Conservation (phyloP, 2,113 vertebrate genomes). For the Nycticorax nycticorax region DNA sequence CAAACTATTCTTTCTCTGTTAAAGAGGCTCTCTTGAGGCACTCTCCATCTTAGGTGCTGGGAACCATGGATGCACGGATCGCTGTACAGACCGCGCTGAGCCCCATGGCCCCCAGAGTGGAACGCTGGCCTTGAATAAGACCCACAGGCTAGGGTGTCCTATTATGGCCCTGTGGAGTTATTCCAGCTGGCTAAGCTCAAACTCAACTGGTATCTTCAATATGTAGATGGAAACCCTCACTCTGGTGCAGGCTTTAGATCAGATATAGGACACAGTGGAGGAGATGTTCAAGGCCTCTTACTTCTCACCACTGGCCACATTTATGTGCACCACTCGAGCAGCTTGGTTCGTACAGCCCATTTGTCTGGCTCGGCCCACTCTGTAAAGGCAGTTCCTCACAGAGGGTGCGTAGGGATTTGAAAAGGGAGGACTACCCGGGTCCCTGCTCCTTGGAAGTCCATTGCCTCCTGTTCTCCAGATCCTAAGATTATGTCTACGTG, state of each 20-base stretch:
- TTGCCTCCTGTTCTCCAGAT: neutral
- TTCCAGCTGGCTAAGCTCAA: neutral
- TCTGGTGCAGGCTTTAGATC: neutral
- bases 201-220: neutral
- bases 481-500: neutral
- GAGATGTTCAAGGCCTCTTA: neutral
- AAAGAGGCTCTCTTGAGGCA: neutral
- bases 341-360: neutral
- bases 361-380: neutral
- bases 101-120: neutral
- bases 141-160: neutral
- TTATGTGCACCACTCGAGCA: fast-evolving
- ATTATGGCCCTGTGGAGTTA: neutral
- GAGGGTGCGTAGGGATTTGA: neutral
- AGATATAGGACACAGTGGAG: neutral
- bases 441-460: neutral
- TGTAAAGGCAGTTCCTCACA: neutral
- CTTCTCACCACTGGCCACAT: neutral
- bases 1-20: neutral
- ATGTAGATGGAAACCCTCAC: neutral
- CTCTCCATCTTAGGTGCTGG: neutral
- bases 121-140: neutral
- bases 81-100: neutral
- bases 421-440: fast-evolving
- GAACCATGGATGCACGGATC: fast-evolving